Evolutionary conservation across 35 echinoderm and acorn worm genomes (phyloP).

Genomic region (Holothuria glaberrima): DNA sequence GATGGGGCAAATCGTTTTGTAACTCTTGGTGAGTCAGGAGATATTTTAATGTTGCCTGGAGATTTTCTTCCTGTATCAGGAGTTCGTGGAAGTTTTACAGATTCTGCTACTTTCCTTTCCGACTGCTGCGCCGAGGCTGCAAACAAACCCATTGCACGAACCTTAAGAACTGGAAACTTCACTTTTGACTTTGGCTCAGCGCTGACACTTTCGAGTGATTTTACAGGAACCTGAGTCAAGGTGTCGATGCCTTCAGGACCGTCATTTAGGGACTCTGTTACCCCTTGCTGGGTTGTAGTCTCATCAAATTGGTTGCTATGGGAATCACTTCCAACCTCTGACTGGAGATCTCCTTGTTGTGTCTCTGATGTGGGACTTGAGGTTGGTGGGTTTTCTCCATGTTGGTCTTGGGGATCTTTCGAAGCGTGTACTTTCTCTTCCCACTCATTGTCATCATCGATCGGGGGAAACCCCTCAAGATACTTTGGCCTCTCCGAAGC

Average conservation of each 20-base stretch:
- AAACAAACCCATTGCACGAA: conserved; percentile 48
- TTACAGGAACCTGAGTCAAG: too few relatives aligned
- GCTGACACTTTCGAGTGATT: too few relatives aligned
- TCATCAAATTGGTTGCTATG: background rate
- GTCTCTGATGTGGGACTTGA: background rate
- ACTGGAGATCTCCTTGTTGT: background rate
- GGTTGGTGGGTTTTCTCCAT: background rate
- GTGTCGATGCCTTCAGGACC: background rate
- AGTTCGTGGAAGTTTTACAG: background rate
- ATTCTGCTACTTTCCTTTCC: background rate
- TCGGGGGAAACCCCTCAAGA: background rate
- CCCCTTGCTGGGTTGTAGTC: background rate
- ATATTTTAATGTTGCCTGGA: background rate
- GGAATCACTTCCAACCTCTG: background rate
- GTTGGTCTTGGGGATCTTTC: background rate
- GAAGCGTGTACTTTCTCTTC: background rate
- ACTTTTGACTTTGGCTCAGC: background rate
- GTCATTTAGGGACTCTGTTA: background rate
- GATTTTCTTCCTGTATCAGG: background rate
- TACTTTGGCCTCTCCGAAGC: conserved; percentile 79
- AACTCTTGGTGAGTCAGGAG: background rate
- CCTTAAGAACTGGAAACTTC: conserved; percentile 34
- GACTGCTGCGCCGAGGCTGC: background rate
- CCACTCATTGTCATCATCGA: background rate
- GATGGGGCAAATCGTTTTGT: background rate